A percentile compares a stretch with the other conserved stretches of the same genome.
These are phyloP conservation scores for Drosophila longiperda DNA, from an alignment of 2,888 invertebrate genomes.

Conservation along the genomic window DNA sequence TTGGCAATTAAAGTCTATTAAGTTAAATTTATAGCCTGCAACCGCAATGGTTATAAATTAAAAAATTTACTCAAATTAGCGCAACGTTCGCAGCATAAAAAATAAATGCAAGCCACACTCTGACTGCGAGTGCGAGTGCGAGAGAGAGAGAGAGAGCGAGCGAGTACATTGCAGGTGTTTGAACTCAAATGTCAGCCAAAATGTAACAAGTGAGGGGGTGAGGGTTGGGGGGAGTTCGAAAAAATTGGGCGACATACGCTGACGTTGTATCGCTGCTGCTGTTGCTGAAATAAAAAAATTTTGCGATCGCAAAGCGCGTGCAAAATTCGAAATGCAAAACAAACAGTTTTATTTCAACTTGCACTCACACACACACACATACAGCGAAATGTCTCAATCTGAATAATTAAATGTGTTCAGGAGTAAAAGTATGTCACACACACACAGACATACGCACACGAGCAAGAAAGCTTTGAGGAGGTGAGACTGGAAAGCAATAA, in stretches of 20 bases:
- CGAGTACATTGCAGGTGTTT: constrained; percentile 78
- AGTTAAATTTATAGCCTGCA: constrained; percentile 66
- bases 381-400: constrained; percentile 63
- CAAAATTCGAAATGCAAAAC: constrained; percentile 77
- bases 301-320: constrained; percentile 56
- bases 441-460: constrained; percentile 14
- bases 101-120: constrained; percentile 60
- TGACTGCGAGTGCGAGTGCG: background rate
- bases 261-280: constrained; percentile 42
- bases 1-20: constrained; percentile 72
- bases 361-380: constrained; percentile 35
- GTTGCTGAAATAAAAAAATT: constrained; percentile 48
- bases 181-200: constrained; percentile 78
- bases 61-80: constrained; percentile 76
- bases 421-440: constrained; percentile 74
- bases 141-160: constrained; percentile 20
- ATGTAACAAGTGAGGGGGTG: constrained; percentile 17
- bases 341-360: constrained; percentile 71
- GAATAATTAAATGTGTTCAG: constrained; percentile 78
- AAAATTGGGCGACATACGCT: constrained; percentile 67
- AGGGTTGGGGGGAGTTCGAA: constrained; percentile 11
- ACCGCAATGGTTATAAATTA: constrained; percentile 66
- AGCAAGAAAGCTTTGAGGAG: constrained; percentile 36
- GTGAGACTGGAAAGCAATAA: constrained; percentile 46
- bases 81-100: constrained; percentile 41